Conservation (phyloP, 1,140 invertebrate species). For the Hycleus phaleratus region DNA sequence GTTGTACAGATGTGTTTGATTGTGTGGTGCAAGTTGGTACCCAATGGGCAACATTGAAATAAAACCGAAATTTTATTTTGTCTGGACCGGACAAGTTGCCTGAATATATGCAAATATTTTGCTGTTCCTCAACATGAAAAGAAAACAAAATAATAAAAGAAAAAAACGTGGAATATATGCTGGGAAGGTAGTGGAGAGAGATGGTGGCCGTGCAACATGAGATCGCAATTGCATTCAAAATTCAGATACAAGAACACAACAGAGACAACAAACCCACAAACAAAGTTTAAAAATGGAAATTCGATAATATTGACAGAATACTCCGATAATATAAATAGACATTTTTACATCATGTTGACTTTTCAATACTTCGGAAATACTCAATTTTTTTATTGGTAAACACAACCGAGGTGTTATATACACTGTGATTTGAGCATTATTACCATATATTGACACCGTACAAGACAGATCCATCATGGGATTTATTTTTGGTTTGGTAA, state of each 20-base stretch:
- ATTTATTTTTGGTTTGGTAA: no score
- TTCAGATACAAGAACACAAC: neutral
- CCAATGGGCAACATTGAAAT: constrained; percentile 12
- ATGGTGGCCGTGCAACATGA: constrained; percentile 18
- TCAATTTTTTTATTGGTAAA: constrained; percentile 4
- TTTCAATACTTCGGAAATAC: constrained; percentile 11
- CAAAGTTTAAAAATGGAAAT: no score
- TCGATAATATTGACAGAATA: no score
- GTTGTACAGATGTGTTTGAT: no score
- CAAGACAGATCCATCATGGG: no score
- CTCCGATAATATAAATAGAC: no score
- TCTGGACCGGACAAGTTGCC: constrained; percentile 25
- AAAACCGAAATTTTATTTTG: constrained; percentile 28
- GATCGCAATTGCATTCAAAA: constrained; percentile 14
- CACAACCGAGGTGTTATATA: constrained; percentile 8
- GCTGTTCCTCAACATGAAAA: constrained; percentile 11
- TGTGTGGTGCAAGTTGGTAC: neutral
- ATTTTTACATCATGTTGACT: constrained; percentile 14
- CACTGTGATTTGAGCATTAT: constrained; percentile 7
- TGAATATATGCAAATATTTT: constrained; percentile 25
- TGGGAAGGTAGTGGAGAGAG: neutral
- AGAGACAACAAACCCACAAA: neutral
- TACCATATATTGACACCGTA: no score
- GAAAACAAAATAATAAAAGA: constrained; percentile 3
- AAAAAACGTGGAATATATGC: constrained; percentile 8